Percentiles rank a stretch among this genome's conserved stretches.
Evolutionary conservation across 2,797 vertebrate genomes (phyloP).

Genomic region (Mastacembelus armatus): DNA sequence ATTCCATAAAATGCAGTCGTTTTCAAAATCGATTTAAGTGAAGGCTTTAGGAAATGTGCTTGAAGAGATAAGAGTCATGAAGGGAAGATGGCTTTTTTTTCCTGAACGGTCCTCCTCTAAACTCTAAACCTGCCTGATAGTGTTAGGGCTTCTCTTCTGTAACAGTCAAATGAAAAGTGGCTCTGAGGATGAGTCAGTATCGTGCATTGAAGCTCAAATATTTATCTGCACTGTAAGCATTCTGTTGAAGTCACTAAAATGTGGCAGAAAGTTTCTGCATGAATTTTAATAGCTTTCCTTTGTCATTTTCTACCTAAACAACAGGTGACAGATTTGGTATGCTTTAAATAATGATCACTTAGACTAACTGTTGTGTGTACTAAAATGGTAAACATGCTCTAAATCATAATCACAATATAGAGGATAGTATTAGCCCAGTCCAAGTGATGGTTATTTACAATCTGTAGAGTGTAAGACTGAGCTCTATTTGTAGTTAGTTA

Average conservation of each 20-base stretch:
- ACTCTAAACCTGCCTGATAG: constrained; percentile 70
- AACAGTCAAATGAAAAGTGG: constrained; percentile 61
- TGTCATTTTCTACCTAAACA: constrained; percentile 39
- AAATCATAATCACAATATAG: constrained; percentile 57
- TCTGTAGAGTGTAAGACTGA: constrained; percentile 23
- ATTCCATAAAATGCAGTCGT: constrained; percentile 68
- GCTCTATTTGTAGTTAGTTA: constrained; percentile 47
- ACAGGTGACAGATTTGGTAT: constrained; percentile 48
- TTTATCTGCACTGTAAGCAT: constrained; percentile 47
- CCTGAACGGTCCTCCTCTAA: constrained; percentile 47
- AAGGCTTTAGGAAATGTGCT: constrained; percentile 76
- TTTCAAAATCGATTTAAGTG: constrained; percentile 75
- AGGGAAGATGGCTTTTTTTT: constrained; percentile 55
- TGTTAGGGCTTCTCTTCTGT: constrained; percentile 51
- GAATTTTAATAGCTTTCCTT: constrained; percentile 34
- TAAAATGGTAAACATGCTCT: constrained; percentile 53
- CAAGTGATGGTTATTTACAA: constrained; percentile 58
- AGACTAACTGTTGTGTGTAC: constrained; percentile 52
- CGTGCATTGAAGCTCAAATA: constrained; percentile 48
- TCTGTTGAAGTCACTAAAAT: constrained; percentile 63
- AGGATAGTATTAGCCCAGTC: constrained; percentile 28
- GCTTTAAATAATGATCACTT: constrained; percentile 55
- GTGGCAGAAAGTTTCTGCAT: constrained; percentile 60
- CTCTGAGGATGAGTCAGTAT: constrained; percentile 54
- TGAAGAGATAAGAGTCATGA: constrained; percentile 72